A percentile compares a stretch with the other conserved stretches of the same genome.
Conservation (phyloP, 2,888 invertebrate species). For the Melanostoma mellinum region DNA sequence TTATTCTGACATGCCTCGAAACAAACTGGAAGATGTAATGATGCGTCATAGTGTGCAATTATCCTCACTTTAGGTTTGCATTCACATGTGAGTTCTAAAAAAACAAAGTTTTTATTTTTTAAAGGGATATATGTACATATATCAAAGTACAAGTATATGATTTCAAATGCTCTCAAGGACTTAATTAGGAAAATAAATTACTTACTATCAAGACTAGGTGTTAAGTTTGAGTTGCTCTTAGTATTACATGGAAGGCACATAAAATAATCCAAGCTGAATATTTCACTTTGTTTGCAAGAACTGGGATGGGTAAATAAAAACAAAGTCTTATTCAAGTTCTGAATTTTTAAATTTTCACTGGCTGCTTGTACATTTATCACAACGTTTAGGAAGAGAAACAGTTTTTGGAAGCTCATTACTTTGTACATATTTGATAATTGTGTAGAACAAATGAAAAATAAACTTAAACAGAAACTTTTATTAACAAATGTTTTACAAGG, state of each 20-base stretch:
- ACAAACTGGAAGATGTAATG: slow-evolving; percentile 77
- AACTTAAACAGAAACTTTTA: too few species aligned
- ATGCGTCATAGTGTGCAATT: slow-evolving; percentile 77
- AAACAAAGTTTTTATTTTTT: neutral
- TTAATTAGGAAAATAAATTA: slow-evolving; percentile 72
- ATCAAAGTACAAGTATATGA: slow-evolving; percentile 75
- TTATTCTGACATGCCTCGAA: slow-evolving; percentile 73
- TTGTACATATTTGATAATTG: neutral
- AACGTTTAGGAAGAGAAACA: slow-evolving; percentile 48
- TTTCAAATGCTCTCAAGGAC: slow-evolving; percentile 74
- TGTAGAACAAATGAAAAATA: neutral
- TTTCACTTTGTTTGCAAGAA: slow-evolving; percentile 82
- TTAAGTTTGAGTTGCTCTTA: slow-evolving; percentile 57
- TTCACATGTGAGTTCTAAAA: slow-evolving; percentile 82
- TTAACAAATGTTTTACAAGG: too few species aligned
- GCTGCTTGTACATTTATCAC: neutral
- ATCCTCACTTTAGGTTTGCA: slow-evolving; percentile 79
- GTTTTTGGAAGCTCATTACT: slow-evolving; percentile 51
- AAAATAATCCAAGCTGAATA: slow-evolving; percentile 83
- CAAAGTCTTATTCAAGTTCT: slow-evolving; percentile 42
- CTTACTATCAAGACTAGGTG: slow-evolving; percentile 44
- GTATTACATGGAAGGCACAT: slow-evolving; percentile 82
- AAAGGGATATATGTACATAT: slow-evolving; percentile 59
- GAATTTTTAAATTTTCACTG: neutral
- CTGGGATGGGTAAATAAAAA: slow-evolving; percentile 48